Evolutionary conservation across 1,140 invertebrate genomes (phyloP).

Genomic region (Oncopodura yosiiana): DNA sequence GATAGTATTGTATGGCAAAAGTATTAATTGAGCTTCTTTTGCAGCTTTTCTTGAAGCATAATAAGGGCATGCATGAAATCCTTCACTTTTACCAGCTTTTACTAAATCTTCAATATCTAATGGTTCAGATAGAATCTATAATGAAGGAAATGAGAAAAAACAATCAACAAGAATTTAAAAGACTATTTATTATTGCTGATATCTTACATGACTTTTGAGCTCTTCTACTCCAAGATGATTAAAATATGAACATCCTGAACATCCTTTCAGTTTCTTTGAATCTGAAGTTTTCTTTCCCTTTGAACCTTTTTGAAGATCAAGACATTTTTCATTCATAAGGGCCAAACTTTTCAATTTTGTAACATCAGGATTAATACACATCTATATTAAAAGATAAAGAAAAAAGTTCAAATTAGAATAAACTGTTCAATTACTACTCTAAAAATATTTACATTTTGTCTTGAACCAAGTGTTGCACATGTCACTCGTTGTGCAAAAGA

Average conservation of each 20-base stretch:
- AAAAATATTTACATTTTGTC: too few relatives aligned
- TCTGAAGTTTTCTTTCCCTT: slow-evolving; percentile 49
- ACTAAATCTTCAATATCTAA: slow-evolving; percentile 83
- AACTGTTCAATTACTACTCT: too few relatives aligned
- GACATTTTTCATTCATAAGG: slow-evolving; percentile 87
- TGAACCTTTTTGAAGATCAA: slow-evolving; percentile 73
- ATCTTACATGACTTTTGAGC: slow-evolving; percentile 40
- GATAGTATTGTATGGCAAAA: slow-evolving; percentile 78
- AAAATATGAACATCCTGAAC: slow-evolving; percentile 57
- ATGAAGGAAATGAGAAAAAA: not conserved
- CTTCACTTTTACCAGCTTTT: slow-evolving; percentile 48
- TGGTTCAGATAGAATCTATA: slow-evolving; percentile 55
- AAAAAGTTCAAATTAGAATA: too few relatives aligned
- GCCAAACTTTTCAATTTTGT: slow-evolving; percentile 60
- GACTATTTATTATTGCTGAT: not conserved
- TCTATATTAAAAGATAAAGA: too few relatives aligned
- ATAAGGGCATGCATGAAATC: slow-evolving; percentile 76
- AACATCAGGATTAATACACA: slow-evolving; percentile 81
- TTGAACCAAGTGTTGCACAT: slow-evolving; percentile 78
- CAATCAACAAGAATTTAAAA: slow-evolving; percentile 5
- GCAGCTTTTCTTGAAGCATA: slow-evolving; percentile 72
- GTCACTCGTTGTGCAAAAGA: slow-evolving; percentile 59
- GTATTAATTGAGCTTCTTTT: slow-evolving; percentile 59
- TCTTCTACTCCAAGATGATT: slow-evolving; percentile 54
- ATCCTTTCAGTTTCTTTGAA: slow-evolving; percentile 45